Evolutionary conservation across 2,888 invertebrate species (phyloP).

Genomic region (Pediacus dermestoides): DNA sequence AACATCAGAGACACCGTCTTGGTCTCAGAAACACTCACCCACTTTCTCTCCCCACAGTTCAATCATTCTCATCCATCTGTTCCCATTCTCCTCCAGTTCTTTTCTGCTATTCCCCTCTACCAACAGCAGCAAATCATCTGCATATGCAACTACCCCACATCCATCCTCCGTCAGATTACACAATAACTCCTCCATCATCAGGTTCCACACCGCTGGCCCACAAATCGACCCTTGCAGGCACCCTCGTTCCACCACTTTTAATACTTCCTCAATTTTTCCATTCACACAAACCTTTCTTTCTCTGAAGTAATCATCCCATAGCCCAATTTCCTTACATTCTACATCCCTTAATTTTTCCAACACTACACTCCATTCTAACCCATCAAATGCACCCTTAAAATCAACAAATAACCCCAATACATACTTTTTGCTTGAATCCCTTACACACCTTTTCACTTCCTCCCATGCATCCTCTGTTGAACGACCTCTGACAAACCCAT

Average conservation of each 20-base stretch:
- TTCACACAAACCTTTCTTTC: background rate
- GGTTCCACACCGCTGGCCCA: background rate
- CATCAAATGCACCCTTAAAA: conserved; percentile 16
- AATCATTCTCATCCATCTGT: background rate
- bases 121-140: background rate
- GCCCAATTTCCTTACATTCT: background rate
- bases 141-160: background rate
- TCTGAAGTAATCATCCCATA: background rate
- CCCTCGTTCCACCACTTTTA: background rate
- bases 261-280: background rate
- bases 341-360: background rate
- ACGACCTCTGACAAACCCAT: background rate
- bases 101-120: background rate
- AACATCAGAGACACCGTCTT: background rate
- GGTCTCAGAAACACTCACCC: background rate
- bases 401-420: conserved; percentile 16
- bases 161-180: background rate
- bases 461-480: conserved; percentile 4
- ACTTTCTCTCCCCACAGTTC: background rate
- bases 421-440: background rate
- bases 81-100: background rate
- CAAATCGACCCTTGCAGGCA: background rate
- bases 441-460: background rate
- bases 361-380: conserved; percentile 10
- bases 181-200: background rate